Evolutionary conservation across 2,888 invertebrate genomes (phyloP).

Genomic region (Geophilus truncorum): DNA sequence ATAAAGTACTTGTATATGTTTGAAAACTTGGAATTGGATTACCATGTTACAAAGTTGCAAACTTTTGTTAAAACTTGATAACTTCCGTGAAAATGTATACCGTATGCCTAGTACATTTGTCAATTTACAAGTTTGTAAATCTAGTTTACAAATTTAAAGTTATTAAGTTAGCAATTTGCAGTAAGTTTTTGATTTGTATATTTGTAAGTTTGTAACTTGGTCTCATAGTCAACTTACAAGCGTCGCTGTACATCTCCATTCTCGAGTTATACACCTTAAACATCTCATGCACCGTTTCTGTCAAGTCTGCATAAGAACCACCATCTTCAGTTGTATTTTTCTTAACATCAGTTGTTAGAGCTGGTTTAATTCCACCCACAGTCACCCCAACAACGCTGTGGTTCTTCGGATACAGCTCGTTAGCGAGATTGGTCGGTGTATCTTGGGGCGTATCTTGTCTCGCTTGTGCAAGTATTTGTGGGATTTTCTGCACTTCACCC

Average conservation of each 20-base stretch:
- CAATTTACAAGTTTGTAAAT: too few species aligned
- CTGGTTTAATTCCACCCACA: not conserved
- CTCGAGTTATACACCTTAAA: conserved; percentile 68
- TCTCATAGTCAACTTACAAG: conserved; percentile 20
- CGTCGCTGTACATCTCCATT: conserved; percentile 48
- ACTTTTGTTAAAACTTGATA: too few species aligned
- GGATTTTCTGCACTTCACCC: conserved; percentile 29
- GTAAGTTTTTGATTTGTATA: too few species aligned
- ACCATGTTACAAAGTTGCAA: too few species aligned
- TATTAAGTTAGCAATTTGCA: too few species aligned
- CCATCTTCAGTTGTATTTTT: not conserved
- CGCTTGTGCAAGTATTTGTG: not conserved
- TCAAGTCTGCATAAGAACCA: not conserved
- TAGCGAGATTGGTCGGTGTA: not conserved
- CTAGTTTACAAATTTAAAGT: too few species aligned
- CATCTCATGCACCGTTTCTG: conserved; percentile 32
- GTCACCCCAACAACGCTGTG: not conserved
- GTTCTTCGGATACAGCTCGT: conserved; percentile 5
- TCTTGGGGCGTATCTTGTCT: not conserved
- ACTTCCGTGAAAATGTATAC: too few species aligned
- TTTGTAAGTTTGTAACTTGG: too few species aligned
- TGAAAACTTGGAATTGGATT: too few species aligned
- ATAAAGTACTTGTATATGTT: too few species aligned
- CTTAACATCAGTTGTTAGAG: not conserved
- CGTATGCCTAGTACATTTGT: too few species aligned